phyloP scores from a whole-genome alignment of 2,797 vertebrate species.

The Myotis pilosus region DNA sequence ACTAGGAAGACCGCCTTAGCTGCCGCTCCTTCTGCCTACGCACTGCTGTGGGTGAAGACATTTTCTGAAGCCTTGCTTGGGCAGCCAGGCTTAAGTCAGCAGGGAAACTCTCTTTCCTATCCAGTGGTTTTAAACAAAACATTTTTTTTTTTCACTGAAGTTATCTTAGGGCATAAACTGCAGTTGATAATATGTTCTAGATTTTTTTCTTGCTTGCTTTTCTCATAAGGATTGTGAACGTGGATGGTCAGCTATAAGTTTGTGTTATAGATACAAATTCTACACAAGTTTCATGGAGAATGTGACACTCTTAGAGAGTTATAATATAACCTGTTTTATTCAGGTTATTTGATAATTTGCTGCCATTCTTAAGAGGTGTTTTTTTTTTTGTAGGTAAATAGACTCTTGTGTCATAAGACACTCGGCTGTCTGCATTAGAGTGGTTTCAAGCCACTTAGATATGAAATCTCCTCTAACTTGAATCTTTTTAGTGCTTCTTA shows the following conservation, averaged over 20 bases:
- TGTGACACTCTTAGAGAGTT: slow-evolving; percentile 53
- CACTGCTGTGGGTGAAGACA: slow-evolving; percentile 39
- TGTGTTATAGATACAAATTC: slow-evolving; percentile 14
- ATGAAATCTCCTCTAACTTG: slow-evolving; percentile 63
- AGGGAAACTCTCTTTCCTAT: slow-evolving; percentile 72
- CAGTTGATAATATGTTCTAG: slow-evolving; percentile 43
- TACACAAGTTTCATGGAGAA: slow-evolving; percentile 10
- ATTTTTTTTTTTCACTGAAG: slow-evolving; percentile 35
- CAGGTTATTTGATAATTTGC: slow-evolving; percentile 62
- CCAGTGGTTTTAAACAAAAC: slow-evolving; percentile 27
- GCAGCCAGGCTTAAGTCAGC: slow-evolving; percentile 80
- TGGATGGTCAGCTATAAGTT: slow-evolving; percentile 52
- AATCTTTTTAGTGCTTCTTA: slow-evolving; percentile 68
- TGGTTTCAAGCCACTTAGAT: slow-evolving; percentile 65
- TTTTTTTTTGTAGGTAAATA: slow-evolving; percentile 57
- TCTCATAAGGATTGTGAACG: slow-evolving; percentile 46
- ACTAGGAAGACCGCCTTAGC: slow-evolving; percentile 67
- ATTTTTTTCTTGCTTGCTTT: slow-evolving; percentile 67
- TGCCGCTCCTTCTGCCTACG: slow-evolving; percentile 67
- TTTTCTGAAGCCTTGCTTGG: slow-evolving; percentile 73
- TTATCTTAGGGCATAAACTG: slow-evolving; percentile 60
- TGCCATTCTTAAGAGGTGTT: slow-evolving; percentile 56
- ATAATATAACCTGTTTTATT: slow-evolving; percentile 47
- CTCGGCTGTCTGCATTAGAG: slow-evolving; percentile 64
- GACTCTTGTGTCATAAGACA: slow-evolving; percentile 55